phyloP scores from a whole-genome alignment of 2,888 invertebrate genomes.

The Agrypnus murinus region DNA sequence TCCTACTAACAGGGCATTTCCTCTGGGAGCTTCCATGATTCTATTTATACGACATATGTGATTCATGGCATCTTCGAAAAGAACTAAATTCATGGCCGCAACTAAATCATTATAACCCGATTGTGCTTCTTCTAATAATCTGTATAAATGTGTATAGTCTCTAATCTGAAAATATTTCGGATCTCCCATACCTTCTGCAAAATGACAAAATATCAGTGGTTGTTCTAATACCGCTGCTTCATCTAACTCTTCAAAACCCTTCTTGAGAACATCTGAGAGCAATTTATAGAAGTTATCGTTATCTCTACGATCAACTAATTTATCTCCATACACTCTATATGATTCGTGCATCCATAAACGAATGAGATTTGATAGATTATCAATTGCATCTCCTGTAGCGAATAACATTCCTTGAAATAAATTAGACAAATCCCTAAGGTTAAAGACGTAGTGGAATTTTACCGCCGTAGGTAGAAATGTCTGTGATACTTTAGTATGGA shows the following conservation, averaged over 20 bases:
- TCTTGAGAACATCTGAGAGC: slow-evolving; percentile 84
- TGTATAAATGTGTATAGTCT: slow-evolving; percentile 82
- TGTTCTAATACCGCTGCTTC: slow-evolving; percentile 82
- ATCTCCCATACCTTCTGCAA: slow-evolving; percentile 92
- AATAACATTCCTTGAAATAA: slow-evolving; percentile 95
- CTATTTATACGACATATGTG: slow-evolving; percentile 95
- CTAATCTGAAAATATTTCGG: slow-evolving; percentile 90
- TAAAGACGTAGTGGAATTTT: slow-evolving; percentile 97
- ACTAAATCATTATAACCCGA: slow-evolving; percentile 88
- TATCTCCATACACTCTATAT: slow-evolving; percentile 92
- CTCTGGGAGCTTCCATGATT: slow-evolving; percentile 92
- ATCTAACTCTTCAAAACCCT: slow-evolving; percentile 83
- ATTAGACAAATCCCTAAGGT: slow-evolving; percentile 92
- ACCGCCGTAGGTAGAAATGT: slow-evolving; percentile 93
- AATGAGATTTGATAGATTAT: slow-evolving; percentile 81
- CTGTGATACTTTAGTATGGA: slow-evolving; percentile 84
- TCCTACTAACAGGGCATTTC: slow-evolving; percentile 93
- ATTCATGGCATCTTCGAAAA: slow-evolving; percentile 96
- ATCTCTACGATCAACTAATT: slow-evolving; percentile 88
- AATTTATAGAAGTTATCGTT: slow-evolving; percentile 83
- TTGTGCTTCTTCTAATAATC: slow-evolving; percentile 86
- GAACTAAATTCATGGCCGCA: slow-evolving; percentile 93
- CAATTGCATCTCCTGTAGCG: slow-evolving; percentile 83
- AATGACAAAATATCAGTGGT: slow-evolving; percentile 94
- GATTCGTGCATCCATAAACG: slow-evolving; percentile 94